Conservation (phyloP, 1,140 invertebrate genomes). For the Caerostris extrusa region DNA sequence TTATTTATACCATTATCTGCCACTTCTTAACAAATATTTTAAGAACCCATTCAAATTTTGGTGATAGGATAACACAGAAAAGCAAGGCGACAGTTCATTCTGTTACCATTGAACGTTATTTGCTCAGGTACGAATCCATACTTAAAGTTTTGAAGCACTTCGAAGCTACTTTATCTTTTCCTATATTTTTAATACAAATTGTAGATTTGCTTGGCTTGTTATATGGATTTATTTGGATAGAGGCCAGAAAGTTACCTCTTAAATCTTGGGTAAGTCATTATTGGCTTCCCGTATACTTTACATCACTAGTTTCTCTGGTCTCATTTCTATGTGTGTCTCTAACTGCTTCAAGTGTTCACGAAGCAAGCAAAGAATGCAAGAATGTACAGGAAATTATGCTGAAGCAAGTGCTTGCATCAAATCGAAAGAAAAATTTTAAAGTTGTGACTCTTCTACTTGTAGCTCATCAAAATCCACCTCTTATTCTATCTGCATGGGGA, state of each 20-base stretch:
- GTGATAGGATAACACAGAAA: neutral
- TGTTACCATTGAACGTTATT: neutral
- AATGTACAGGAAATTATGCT: neutral
- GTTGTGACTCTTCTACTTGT: neutral
- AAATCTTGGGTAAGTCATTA: neutral
- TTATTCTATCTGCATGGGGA: neutral
- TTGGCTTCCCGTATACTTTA: neutral
- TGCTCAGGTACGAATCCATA: neutral
- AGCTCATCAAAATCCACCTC: neutral
- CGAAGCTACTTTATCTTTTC: neutral
- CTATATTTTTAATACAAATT: neutral
- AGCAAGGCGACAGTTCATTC: too few species aligned
- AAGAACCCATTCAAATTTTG: neutral
- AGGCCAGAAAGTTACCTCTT: neutral
- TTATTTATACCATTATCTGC: neutral
- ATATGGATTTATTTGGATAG: neutral
- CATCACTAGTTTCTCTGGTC: neutral
- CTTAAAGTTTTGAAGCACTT: neutral
- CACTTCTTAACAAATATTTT: neutral
- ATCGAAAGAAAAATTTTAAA: neutral
- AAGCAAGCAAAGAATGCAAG: neutral
- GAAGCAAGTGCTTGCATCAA: neutral
- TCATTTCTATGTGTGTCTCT: conserved; percentile 16
- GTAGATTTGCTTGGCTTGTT: neutral
- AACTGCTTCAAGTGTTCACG: neutral